These are phyloP conservation scores for Boulengeromyrus knoepffleri DNA, from an alignment of 2,113 vertebrate species.

Conservation along the genomic window DNA sequence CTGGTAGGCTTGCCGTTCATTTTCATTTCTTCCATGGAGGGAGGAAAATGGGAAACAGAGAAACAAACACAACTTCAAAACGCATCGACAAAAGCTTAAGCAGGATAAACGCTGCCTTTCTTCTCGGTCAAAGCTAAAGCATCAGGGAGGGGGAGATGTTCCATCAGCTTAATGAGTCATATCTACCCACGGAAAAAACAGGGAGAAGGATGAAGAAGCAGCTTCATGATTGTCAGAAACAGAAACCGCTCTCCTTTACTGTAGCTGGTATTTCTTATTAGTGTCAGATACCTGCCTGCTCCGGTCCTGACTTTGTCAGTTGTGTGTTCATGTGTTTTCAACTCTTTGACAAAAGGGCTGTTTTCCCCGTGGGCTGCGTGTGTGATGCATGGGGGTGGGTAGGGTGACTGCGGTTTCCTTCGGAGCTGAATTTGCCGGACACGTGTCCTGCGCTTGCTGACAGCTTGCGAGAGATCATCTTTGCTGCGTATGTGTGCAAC, in stretches of 20 bases:
- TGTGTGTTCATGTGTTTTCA: background rate
- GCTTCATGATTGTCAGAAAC: background rate
- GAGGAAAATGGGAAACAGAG: background rate
- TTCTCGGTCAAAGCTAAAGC: slow-evolving; percentile 24
- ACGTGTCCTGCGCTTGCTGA: slow-evolving; percentile 30
- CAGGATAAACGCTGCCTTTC: slow-evolving; percentile 25
- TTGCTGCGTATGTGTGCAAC: slow-evolving; percentile 14
- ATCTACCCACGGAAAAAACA: slow-evolving; percentile 18
- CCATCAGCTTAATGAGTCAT: slow-evolving; percentile 32
- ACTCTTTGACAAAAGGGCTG: background rate
- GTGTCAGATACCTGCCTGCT: background rate
- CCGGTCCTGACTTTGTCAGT: background rate
- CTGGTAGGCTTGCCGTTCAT: background rate
- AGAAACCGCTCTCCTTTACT: background rate
- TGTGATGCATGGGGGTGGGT: background rate
- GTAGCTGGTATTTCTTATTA: background rate
- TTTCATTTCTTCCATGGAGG: slow-evolving; percentile 5
- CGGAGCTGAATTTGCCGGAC: background rate
- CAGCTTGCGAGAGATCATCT: slow-evolving; percentile 20
- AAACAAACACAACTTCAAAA: slow-evolving; percentile 17
- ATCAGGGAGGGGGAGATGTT: slow-evolving; percentile 15
- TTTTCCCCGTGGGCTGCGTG: background rate
- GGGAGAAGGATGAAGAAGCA: background rate
- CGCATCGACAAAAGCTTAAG: slow-evolving; percentile 24
- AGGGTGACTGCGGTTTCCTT: background rate